These are phyloP conservation scores for Polydrusus cervinus DNA, from an alignment of 2,888 invertebrate genomes.

Conservation along the genomic window DNA sequence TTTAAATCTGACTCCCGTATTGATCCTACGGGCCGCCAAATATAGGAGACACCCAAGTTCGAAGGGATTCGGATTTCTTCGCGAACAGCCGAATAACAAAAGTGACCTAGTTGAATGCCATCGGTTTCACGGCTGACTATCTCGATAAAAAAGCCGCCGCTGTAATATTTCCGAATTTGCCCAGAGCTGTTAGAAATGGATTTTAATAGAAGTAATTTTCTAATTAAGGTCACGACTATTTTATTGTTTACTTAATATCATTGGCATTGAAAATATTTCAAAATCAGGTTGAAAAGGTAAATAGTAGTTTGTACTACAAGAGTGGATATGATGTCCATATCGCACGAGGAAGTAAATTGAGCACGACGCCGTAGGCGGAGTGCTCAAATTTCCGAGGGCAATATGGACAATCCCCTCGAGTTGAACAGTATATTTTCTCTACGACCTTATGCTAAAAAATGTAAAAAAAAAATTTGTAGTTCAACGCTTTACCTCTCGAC, in stretches of 20 bases:
- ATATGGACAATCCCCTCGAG: no score
- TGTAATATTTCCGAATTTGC: neutral
- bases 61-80: constrained; percentile 66
- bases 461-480: no score
- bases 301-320: no score
- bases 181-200: neutral
- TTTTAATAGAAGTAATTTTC: constrained; percentile 5
- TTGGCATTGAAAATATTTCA: neutral
- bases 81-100: constrained; percentile 44
- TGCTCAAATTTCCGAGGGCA: no score
- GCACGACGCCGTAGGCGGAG: no score
- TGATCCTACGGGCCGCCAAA: constrained; percentile 68
- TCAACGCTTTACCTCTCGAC: no score
- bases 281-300: neutral
- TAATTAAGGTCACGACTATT: neutral
- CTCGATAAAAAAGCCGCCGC: constrained; percentile 8
- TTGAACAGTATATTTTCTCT: no score
- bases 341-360: no score
- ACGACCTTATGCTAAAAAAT: no score
- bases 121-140: constrained; percentile 16
- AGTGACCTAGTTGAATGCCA: constrained; percentile 22
- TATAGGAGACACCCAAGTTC: constrained; percentile 66
- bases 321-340: no score
- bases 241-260: neutral
- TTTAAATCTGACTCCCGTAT: constrained; percentile 62